phyloP scores from a whole-genome alignment of 2,797 vertebrate genomes.

The Macropodus opercularis region DNA sequence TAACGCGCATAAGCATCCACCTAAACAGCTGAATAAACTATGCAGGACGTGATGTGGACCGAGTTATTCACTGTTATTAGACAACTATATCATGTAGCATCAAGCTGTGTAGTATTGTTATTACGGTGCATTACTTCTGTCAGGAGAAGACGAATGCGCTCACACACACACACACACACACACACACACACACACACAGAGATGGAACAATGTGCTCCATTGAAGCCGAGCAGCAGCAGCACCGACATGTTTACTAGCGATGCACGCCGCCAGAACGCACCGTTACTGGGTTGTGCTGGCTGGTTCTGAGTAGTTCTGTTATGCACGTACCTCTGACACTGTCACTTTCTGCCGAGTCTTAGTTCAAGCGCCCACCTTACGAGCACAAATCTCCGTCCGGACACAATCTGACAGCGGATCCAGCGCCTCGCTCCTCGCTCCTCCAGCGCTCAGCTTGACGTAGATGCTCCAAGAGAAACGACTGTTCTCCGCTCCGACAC shows the following conservation, averaged over 20 bases:
- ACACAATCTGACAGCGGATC: neutral
- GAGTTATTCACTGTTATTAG: too few relatives aligned
- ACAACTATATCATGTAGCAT: too few relatives aligned
- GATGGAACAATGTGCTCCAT: neutral
- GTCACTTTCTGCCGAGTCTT: too few relatives aligned
- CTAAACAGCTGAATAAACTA: too few relatives aligned
- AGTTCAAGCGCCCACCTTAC: conserved; percentile 14
- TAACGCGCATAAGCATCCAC: too few relatives aligned
- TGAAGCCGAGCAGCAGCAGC: neutral
- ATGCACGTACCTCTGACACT: too few relatives aligned
- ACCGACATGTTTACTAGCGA: neutral
- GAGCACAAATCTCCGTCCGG: conserved; percentile 16
- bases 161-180: neutral
- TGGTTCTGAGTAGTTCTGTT: too few relatives aligned
- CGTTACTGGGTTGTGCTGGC: too few relatives aligned
- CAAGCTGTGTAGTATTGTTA: too few relatives aligned
- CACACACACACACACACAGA: neutral
- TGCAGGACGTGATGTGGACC: too few relatives aligned
- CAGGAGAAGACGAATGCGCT: neutral
- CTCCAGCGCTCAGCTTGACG: neutral
- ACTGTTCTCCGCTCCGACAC: conserved; percentile 2
- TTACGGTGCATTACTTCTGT: too few relatives aligned
- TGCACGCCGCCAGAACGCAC: neutral
- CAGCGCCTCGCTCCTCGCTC: conserved; percentile 20
- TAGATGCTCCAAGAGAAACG: neutral